phyloP scores from a whole-genome alignment of 2,888 invertebrate genomes.

The Trissoscelio sp. region DNA sequence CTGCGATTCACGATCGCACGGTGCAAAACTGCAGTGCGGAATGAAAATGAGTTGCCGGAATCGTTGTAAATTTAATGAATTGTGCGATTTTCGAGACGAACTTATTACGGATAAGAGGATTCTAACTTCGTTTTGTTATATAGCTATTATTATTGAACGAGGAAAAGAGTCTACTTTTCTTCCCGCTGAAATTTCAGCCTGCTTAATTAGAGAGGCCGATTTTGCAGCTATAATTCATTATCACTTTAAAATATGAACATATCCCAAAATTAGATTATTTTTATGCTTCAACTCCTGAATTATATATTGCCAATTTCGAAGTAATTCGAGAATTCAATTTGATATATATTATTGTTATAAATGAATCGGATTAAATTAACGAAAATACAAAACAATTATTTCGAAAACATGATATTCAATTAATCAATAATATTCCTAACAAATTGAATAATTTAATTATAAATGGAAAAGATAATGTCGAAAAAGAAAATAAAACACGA shows the following conservation, averaged over 20 bases:
- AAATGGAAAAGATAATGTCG: too few relatives aligned
- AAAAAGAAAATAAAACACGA: too few relatives aligned
- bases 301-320: too few relatives aligned
- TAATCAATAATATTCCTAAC: too few relatives aligned
- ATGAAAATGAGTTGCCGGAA: constrained; percentile 69
- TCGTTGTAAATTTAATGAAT: constrained; percentile 69
- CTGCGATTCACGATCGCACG: constrained; percentile 68
- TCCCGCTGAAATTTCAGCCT: background rate
- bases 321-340: too few relatives aligned
- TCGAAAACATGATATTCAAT: too few relatives aligned
- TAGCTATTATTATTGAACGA: constrained; percentile 29
- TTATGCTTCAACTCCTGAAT: too few relatives aligned
- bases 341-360: too few relatives aligned
- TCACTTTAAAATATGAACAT: background rate
- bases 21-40: constrained; percentile 66
- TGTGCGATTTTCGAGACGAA: constrained; percentile 65
- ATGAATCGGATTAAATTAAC: too few relatives aligned
- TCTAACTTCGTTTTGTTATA: constrained; percentile 60
- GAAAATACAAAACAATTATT: too few relatives aligned
- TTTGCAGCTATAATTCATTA: background rate
- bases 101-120: constrained; percentile 66
- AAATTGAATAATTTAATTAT: too few relatives aligned
- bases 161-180: constrained; percentile 2
- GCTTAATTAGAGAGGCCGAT: constrained; percentile 42
- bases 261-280: too few relatives aligned